Base-by-base conservation (phyloP, 2,113 vertebrate genomes). In the Rutilus rutilus region DNA sequence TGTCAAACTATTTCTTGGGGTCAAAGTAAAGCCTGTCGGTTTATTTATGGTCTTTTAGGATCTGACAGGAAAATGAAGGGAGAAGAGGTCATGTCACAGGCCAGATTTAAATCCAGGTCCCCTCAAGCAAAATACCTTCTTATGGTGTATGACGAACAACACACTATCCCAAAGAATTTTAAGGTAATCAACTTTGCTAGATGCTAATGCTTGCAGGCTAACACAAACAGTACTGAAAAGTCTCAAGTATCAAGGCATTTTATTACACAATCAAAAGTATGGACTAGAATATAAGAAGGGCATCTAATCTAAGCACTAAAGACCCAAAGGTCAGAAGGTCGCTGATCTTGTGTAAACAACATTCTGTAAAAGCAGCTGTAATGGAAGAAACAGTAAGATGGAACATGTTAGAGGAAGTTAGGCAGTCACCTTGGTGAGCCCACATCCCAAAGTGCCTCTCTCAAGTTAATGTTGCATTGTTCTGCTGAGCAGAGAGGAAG, bases 391-490 rank as follows among this genome's bases (percentile, higher is more conserved):
- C 80, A 30, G 89, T 88, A 77, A 87, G 88, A 91, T 93, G 92
- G 92, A 92, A 92, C 78, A 89, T 86, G 87, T 89, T 74, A 85
- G 78, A 78, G 93, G 92, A 94, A 92, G 92, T 91, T 88, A 93
- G 87, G 86, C 91, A 92, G 91, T 92, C 92, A 93, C 92, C 90
- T 91, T 90, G 65, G 89, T 90, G 86, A 89, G 88, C 59, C 69
- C 90, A 89, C 89, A 93, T 92, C 84, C 86, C 86, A 79, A 47
- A 67, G 74, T 82, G 65, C 81, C 59, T 91, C 90, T 91, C 92
- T 91, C 80, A 78, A 91, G 90, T 93, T 94, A 94, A 94, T 92
- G 89, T 91, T 89, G 91, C 93, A 94, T 95, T 95, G 94, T 95
- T 94, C 91, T 92, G 82, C 7, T 84, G 62, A 42, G 45, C 12